These are phyloP conservation scores for Opisthocomus hoazin DNA, from an alignment of 2,113 vertebrate genomes.

Conservation along the genomic window DNA sequence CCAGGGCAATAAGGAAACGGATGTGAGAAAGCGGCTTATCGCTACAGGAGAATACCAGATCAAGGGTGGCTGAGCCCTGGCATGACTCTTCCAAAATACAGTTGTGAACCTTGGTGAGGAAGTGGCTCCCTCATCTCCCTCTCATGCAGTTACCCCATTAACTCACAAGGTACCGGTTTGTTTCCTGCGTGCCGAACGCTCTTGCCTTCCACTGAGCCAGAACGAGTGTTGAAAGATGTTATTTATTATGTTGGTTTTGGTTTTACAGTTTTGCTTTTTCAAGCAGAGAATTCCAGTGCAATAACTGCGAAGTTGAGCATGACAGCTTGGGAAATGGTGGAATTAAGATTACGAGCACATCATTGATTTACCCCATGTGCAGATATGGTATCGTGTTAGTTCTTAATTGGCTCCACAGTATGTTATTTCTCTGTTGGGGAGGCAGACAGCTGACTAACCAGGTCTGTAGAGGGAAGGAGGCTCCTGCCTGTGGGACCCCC, in stretches of 20 bases:
- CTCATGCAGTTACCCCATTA: not conserved
- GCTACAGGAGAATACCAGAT: not conserved
- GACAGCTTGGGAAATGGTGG: not conserved
- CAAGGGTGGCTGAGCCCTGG: not conserved
- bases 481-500: not conserved
- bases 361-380: not conserved
- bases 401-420: not conserved
- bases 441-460: not conserved
- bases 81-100: not conserved
- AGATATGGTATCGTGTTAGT: not conserved
- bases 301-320: not conserved
- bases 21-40: not conserved
- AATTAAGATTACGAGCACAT: not conserved
- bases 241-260: not conserved
- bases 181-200: accelerated
- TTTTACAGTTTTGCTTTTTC: not conserved
- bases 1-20: not conserved
- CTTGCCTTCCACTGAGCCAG: not conserved
- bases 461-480: too few species aligned
- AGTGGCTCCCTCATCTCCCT: not conserved
- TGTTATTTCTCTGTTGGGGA: not conserved
- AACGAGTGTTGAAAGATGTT: not conserved
- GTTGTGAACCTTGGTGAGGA: not conserved
- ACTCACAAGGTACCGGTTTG: not conserved
- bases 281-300: not conserved